phyloP scores from a whole-genome alignment of 1,140 invertebrate genomes.

The Mya arenaria region DNA sequence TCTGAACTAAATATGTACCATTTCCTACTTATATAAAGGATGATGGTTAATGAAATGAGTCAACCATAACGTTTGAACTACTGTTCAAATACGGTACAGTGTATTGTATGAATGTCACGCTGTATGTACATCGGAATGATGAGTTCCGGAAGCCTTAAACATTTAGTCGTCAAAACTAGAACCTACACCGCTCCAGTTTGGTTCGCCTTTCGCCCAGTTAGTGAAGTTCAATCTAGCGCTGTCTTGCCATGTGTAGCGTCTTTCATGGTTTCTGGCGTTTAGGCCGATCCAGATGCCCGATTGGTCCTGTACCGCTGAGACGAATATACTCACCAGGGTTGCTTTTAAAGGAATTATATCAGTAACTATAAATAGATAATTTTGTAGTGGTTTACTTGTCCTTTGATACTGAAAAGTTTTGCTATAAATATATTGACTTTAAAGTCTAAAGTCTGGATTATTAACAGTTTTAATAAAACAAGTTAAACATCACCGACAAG shows the following conservation, averaged over 20 bases:
- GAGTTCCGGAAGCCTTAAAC: background rate
- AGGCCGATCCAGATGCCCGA: conserved; percentile 59
- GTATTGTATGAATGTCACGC: background rate
- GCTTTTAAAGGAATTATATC: too few relatives aligned
- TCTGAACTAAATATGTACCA: too few relatives aligned
- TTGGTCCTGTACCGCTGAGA: conserved; percentile 3
- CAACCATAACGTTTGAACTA: background rate
- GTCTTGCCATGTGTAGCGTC: conserved; percentile 57
- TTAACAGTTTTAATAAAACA: too few relatives aligned
- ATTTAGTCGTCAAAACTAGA: background rate
- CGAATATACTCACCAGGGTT: conserved; percentile 40
- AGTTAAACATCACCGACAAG: too few relatives aligned
- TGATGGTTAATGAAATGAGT: too few relatives aligned
- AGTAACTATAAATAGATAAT: too few relatives aligned
- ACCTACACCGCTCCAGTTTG: conserved; percentile 28
- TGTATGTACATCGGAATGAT: background rate
- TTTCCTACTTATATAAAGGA: too few relatives aligned
- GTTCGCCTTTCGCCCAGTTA: conserved; percentile 64
- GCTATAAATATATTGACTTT: too few relatives aligned
- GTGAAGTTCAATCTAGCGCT: conserved; percentile 45
- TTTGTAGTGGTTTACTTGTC: too few relatives aligned
- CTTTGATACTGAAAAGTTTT: too few relatives aligned
- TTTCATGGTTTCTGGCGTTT: conserved; percentile 50
- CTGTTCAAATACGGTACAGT: background rate
- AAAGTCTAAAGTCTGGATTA: too few relatives aligned